Conservation (phyloP, 2,113 vertebrate genomes). For the Typhlomys cinereus region DNA sequence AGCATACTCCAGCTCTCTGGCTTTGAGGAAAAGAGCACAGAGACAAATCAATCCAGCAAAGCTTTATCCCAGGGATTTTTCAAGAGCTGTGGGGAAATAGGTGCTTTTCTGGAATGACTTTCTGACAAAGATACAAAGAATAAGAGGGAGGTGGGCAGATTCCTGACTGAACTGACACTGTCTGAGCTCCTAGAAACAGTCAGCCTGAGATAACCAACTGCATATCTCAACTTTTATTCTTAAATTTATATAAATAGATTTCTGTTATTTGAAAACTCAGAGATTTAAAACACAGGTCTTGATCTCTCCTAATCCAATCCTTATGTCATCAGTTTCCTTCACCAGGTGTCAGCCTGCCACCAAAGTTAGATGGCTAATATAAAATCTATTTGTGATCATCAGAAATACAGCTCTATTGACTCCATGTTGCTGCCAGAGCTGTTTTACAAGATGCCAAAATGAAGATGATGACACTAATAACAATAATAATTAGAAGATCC, state of each 20-base stretch:
- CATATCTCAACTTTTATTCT: background rate
- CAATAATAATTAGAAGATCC: background rate
- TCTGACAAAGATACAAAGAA: background rate
- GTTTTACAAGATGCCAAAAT: background rate
- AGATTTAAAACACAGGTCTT: background rate
- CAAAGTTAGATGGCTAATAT: background rate
- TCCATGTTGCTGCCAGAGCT: background rate
- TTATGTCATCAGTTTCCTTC: background rate
- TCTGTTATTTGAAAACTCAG: background rate
- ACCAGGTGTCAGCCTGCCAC: background rate
- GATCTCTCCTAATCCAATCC: background rate
- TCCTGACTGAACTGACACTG: background rate
- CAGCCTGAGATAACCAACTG: background rate
- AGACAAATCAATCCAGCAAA: background rate
- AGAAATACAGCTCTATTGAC: background rate
- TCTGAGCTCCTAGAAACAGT: background rate
- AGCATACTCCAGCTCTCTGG: background rate
- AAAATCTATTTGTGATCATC: background rate
- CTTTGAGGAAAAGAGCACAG: background rate
- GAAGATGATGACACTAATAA: background rate
- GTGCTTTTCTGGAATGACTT: conserved; percentile 26
- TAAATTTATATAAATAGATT: background rate
- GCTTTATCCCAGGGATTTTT: background rate
- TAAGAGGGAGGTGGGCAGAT: background rate
- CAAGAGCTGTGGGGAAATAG: conserved; percentile 18